Base-by-base conservation (phyloP, 2,888 invertebrate genomes). In the Mactromeris polynyma region DNA sequence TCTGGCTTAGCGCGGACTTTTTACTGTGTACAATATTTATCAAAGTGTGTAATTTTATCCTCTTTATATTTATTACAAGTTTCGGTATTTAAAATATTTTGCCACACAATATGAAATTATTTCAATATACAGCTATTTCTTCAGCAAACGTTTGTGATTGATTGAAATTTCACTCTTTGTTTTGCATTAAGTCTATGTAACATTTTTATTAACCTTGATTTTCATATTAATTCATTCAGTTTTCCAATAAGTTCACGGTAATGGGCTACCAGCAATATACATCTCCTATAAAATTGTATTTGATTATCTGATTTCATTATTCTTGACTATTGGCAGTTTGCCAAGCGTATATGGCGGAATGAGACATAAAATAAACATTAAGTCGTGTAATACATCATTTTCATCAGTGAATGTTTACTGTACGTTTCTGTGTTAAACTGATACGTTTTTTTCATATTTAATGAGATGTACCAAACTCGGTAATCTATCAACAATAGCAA, bases 261-360 rank as follows among this genome's bases (percentile, higher is more conserved):
- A 33, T n/a, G 31, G 1, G 69, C 69, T 69, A 69, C 31, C 14
- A 69, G 31, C 33, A 11, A 69, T 69, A 33, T 17, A 33, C 26
- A 73, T 64, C 38, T 64, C 38, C 31, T 17, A 40, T 40, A 64
- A 82, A 64, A 40, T 82, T 36, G 21, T 82, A 54, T 82, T 82
- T 82, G 54, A 82, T 82, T 82, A 82, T 82, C 82, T 38, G 40
- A 31, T 77, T 83, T 83, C 83, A 83, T 83, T 69, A 69, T 73
- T 46, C 46, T 83, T 31, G 31, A 40, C 31, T 46, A 0, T 73
- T 83, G 83, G 83, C 83, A 73, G 46, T 1, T 19, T 77, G 73
- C 83, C 83, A 73, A 64, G 6, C 9, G 17, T 64, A 40, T 64
- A 38, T 58, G 82, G 64, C 14, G n/a, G 69, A 46, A 36, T 73